Evolutionary conservation across 2,797 vertebrate genomes (phyloP).

Genomic region (Gadopsis bispinosus): DNA sequence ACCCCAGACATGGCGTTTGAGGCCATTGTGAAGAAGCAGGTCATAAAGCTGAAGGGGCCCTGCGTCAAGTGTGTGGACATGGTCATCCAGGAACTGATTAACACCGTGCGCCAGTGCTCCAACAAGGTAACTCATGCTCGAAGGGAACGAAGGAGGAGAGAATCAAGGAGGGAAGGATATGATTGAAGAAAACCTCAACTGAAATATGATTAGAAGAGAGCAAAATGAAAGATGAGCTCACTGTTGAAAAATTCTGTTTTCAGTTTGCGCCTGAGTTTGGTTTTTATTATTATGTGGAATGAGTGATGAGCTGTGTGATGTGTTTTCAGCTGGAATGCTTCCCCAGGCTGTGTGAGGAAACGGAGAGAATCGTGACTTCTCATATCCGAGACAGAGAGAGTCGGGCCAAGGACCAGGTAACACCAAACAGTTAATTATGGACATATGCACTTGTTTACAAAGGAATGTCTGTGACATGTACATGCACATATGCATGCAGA

Average conservation of each 20-base stretch:
- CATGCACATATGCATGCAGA: not conserved
- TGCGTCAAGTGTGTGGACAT: slow-evolving; percentile 96
- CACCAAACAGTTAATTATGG: no score
- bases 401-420: slow-evolving; percentile 94
- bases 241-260: not conserved
- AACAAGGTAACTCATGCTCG: slow-evolving; percentile 86
- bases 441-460: not conserved
- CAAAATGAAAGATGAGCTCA: not conserved
- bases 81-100: slow-evolving; percentile 96
- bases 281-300: not conserved
- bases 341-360: slow-evolving; percentile 93
- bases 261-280: not conserved
- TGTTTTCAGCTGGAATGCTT: slow-evolving; percentile 91
- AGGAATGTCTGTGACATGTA: not conserved
- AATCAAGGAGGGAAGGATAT: not conserved
- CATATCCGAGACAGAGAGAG: slow-evolving; percentile 95
- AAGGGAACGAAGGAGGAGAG: not conserved
- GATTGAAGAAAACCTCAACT: not conserved
- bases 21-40: slow-evolving; percentile 97
- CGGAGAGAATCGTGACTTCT: slow-evolving; percentile 93
- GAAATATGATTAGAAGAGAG: not conserved
- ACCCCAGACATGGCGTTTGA: slow-evolving; percentile 98
- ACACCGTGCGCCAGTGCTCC: slow-evolving; percentile 95
- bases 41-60: slow-evolving; percentile 95
- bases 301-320: slow-evolving; percentile 14